Evolutionary conservation across 2,797 vertebrate species (phyloP).

Genomic region (Leptatherina wallacei): DNA sequence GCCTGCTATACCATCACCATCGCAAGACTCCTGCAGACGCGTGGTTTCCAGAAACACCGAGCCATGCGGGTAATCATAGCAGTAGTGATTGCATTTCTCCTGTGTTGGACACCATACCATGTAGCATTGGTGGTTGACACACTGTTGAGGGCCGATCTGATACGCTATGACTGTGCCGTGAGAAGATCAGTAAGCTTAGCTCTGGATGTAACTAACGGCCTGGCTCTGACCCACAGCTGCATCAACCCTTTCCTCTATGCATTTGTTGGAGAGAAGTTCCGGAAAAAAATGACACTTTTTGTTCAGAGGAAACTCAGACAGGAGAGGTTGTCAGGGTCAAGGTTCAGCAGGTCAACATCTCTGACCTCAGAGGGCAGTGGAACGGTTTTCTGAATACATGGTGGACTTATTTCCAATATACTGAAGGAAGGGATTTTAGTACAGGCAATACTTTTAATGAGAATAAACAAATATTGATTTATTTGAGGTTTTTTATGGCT

Average conservation of each 20-base stretch:
- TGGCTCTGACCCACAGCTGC: conserved; percentile 82
- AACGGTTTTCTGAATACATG: conserved; percentile 64
- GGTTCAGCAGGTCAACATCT: conserved; percentile 79
- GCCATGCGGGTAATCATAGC: conserved; percentile 84
- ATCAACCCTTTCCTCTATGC: conserved; percentile 85
- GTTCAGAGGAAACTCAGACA: conserved; percentile 50
- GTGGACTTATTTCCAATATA: not conserved
- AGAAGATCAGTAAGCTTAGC: conserved; percentile 47
- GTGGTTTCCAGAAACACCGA: conserved; percentile 81
- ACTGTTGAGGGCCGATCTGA: conserved; percentile 49
- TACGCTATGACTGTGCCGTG: conserved; percentile 42
- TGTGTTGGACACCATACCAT: conserved; percentile 83
- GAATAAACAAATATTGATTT: not conserved
- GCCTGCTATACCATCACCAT: conserved; percentile 79
- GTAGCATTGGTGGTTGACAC: conserved; percentile 72
- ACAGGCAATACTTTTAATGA: not conserved
- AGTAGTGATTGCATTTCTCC: conserved; percentile 79
- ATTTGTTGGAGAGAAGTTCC: conserved; percentile 84
- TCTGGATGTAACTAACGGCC: conserved; percentile 52
- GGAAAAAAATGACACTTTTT: conserved; percentile 65
- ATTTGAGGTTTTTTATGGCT: not conserved
- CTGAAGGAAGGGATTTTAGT: not conserved
- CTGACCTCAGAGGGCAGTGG: conserved; percentile 74
- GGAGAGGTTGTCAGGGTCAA: conserved; percentile 56
- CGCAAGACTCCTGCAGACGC: conserved; percentile 67